Evolutionary conservation across 35 echinoderm and acorn worm species (phyloP).

Genomic region (Chiridota heheva): DNA sequence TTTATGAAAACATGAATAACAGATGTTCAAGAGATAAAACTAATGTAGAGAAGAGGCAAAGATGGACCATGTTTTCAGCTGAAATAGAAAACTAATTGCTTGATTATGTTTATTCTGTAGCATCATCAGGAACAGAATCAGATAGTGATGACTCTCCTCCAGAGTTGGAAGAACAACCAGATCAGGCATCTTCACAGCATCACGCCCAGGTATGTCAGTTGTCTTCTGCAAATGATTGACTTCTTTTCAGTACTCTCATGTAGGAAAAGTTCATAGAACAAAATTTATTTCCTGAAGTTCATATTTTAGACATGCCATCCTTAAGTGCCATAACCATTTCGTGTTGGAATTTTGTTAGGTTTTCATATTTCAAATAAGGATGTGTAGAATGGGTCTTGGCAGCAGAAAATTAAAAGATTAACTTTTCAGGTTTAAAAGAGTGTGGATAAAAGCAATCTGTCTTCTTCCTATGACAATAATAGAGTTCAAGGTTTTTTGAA

Average conservation of each 20-base stretch:
- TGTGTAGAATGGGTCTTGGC: too few relatives aligned
- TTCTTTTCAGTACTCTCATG: neutral
- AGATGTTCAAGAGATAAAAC: neutral
- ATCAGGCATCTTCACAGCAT: slow-evolving; percentile 19
- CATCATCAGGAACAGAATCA: slow-evolving; percentile 55
- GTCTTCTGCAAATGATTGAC: too few relatives aligned
- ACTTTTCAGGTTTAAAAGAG: too few relatives aligned
- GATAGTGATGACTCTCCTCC: slow-evolving; percentile 54
- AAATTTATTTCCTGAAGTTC: neutral
- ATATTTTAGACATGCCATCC: neutral
- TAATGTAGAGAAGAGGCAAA: neutral
- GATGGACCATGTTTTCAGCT: neutral
- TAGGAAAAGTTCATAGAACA: neutral
- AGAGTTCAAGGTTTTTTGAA: too few relatives aligned
- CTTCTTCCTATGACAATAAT: too few relatives aligned
- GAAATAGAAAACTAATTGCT: neutral
- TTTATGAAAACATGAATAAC: neutral
- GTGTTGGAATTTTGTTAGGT: neutral
- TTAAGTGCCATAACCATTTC: neutral
- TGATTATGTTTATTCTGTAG: slow-evolving; percentile 1
- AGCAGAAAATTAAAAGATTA: too few relatives aligned
- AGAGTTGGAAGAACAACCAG: slow-evolving; percentile 55
- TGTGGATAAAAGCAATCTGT: too few relatives aligned
- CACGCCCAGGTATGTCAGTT: slow-evolving; percentile 37
- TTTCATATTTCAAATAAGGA: too few relatives aligned